Base-by-base conservation (phyloP, 2,113 vertebrate genomes). In the Platichthys stellatus region DNA sequence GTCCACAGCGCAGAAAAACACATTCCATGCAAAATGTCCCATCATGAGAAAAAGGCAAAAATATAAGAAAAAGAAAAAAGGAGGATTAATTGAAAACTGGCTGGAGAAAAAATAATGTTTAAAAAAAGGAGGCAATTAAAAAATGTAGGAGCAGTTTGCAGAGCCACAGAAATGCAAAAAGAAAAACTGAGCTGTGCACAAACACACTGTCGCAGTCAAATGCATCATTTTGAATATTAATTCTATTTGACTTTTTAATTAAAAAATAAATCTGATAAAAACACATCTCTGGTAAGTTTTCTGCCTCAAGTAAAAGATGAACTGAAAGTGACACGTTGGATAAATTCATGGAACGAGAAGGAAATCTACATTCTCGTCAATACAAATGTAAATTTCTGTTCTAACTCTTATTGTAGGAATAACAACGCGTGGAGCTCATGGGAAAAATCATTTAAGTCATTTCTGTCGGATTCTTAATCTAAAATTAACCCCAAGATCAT, bases 1-100 rank as follows among this genome's bases (percentile, higher is more conserved):
- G 89, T 54, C 85, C 88, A 90, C 89, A 92, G 87, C 87, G 89
- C 73, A 93, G 67, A 83, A 83, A 85, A 85, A 83, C 66, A 92
- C 92, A 94, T 87, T 85, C 92, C 93, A 93, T 94, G 94, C 94
- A 94, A 92, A 92, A 91, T 81, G 80, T 81, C 84, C 87, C 69
- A 85, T 72, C 76, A 84, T 88, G 74, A 86, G 73, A 4, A 59
- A 57, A 72, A 70, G 4, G 11, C 9, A 56, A 65, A 61, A 43
- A 72, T 0, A 12, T 9, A 2, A 38, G n/a, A 62, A 61, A 78
- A 78, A 4, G 66, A 78, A 84, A 60, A 90, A 74, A 68, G 69
- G 9, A 65, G 53, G 43, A 81, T 45, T 57, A 67, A 85, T 77
- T 69, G 21, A 78, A 86, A 80, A 49, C 54, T 70, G 70, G 63